Percentiles rank a stretch among this genome's conserved stretches.
phyloP scores from a whole-genome alignment of 2,113 vertebrate species.

The Lagopus muta region DNA sequence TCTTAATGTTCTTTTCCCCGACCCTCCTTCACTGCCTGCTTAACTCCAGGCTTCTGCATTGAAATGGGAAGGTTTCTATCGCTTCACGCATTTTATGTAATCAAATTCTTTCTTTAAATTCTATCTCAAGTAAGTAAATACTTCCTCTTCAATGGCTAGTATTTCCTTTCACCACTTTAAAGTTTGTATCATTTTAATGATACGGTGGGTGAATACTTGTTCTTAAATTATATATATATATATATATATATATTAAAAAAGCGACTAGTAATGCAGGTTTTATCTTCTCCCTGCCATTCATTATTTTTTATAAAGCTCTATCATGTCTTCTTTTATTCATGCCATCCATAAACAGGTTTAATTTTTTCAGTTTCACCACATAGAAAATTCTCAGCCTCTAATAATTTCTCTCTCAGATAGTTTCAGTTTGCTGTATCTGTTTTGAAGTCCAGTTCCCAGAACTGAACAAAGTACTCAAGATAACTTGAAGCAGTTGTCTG shows the following conservation, averaged over 20 bases:
- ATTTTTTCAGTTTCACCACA: neutral
- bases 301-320: slow-evolving; percentile 6
- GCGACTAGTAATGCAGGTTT: neutral
- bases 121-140: slow-evolving; percentile 10
- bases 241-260: neutral
- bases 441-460: neutral
- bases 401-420: neutral
- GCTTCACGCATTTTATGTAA: neutral
- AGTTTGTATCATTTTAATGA: slow-evolving; percentile 31
- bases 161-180: slow-evolving; percentile 13
- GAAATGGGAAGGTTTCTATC: neutral
- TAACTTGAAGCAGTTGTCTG: neutral
- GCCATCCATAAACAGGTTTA: neutral
- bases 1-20: neutral
- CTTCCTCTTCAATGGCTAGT: neutral
- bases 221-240: neutral
- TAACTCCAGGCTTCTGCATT: neutral
- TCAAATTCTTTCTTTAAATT: slow-evolving; percentile 8
- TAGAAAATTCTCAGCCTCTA: neutral
- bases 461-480: neutral
- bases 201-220: neutral
- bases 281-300: slow-evolving; percentile 5
- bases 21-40: neutral
- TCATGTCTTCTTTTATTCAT: neutral
- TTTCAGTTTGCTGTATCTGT: neutral